Percentiles rank a stretch among this genome's conserved stretches.
Evolutionary conservation across 2,888 invertebrate species (phyloP).

Genomic region (Pristionchus arcanus): DNA sequence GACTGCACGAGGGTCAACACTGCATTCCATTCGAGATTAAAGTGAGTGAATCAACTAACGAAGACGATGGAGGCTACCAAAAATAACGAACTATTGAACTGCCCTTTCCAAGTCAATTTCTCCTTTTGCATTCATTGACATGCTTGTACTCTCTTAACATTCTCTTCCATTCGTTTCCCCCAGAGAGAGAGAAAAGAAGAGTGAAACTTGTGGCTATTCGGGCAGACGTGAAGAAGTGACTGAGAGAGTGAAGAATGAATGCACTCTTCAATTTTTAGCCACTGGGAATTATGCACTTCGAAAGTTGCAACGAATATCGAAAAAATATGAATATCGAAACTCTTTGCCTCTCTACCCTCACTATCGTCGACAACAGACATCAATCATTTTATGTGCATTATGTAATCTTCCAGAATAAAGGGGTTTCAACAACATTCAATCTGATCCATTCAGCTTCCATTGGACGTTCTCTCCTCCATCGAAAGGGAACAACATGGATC

Average conservation of each 20-base stretch:
- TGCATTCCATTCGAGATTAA: constrained; percentile 69
- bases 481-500: constrained; percentile 34
- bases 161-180: background rate
- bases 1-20: constrained; percentile 73
- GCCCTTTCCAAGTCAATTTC: background rate
- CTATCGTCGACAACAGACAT: background rate
- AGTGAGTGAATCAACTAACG: constrained; percentile 33
- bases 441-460: constrained; percentile 39
- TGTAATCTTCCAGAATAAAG: too few relatives aligned
- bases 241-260: background rate
- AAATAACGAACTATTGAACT: background rate
- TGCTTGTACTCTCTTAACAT: constrained; percentile 32
- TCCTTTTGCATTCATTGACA: background rate
- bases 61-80: background rate
- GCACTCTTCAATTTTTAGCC: background rate
- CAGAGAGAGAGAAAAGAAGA: background rate
- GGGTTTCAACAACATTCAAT: too few relatives aligned
- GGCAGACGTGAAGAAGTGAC: background rate
- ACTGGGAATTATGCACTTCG: background rate
- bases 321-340: background rate
- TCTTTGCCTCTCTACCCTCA: background rate
- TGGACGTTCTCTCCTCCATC: constrained; percentile 52
- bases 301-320: too few relatives aligned
- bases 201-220: constrained; percentile 23
- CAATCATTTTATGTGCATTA: too few relatives aligned